A percentile compares a stretch with the other conserved stretches of the same genome.
These are phyloP conservation scores for Bruchidius siliquastri DNA, from an alignment of 2,888 invertebrate genomes.

Conservation along the genomic window DNA sequence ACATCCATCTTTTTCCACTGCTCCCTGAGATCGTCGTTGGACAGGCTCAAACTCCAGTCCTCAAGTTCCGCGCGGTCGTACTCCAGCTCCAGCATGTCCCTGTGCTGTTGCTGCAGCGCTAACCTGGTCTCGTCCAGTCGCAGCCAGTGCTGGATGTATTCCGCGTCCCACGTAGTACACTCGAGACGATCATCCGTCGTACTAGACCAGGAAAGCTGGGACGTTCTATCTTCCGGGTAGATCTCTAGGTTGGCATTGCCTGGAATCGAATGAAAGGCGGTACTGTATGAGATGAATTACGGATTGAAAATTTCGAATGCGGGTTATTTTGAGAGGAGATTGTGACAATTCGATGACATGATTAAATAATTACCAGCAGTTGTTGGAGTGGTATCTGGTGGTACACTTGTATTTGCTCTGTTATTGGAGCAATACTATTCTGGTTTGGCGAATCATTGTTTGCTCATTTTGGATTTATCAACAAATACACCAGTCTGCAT, in stretches of 20 bases:
- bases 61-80: conserved; percentile 73
- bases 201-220: conserved; percentile 55
- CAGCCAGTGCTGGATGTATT: conserved; percentile 73
- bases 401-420: too few relatives aligned
- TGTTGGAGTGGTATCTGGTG: too few relatives aligned
- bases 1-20: conserved; percentile 35
- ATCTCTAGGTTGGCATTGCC: conserved; percentile 37
- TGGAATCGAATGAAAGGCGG: conserved; percentile 17
- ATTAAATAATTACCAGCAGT: too few relatives aligned
- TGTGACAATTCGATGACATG: neutral
- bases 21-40: conserved; percentile 63
- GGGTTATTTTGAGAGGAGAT: conserved; percentile 1
- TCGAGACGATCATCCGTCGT: conserved; percentile 56
- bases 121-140: conserved; percentile 68
- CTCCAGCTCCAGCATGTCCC: conserved; percentile 65
- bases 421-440: too few relatives aligned
- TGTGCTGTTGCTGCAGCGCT: conserved; percentile 62
- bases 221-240: conserved; percentile 32
- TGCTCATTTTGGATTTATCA: too few relatives aligned
- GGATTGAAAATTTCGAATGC: conserved; percentile 1
- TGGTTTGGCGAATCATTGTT: too few relatives aligned
- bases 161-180: conserved; percentile 62
- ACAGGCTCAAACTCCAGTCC: conserved; percentile 73
- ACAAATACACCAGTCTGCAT: too few relatives aligned
- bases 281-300: conserved; percentile 3